Evolutionary conservation across 2,797 vertebrate genomes (phyloP).

Genomic region (Sparidentex hasta): DNA sequence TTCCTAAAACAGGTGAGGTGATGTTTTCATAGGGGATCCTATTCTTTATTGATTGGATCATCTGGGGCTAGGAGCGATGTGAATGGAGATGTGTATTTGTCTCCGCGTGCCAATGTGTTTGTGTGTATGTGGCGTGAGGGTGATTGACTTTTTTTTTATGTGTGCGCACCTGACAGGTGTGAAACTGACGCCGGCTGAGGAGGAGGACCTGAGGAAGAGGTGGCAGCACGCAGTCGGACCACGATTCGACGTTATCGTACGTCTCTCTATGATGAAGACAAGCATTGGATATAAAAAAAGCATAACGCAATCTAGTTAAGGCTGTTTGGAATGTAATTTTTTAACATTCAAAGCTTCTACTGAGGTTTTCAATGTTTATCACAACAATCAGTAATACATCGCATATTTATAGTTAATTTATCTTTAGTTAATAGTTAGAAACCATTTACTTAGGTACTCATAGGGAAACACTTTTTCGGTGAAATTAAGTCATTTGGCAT

Average conservation of each 20-base stretch:
- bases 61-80: conserved; percentile 11
- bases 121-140: neutral
- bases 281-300: neutral
- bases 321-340: too few species aligned
- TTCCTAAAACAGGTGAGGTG: conserved; percentile 24
- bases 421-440: too few species aligned
- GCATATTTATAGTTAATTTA: too few species aligned
- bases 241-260: conserved; percentile 91
- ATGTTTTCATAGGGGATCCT: conserved; percentile 37
- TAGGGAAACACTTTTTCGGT: too few species aligned
- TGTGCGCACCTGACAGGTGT: conserved; percentile 69
- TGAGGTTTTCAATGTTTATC: too few species aligned
- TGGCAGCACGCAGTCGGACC: conserved; percentile 91
- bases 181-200: conserved; percentile 76
- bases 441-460: too few species aligned
- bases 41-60: conserved; percentile 49
- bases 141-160: conserved; percentile 35
- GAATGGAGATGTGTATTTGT: conserved; percentile 4
- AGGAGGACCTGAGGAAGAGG: conserved; percentile 84
- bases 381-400: too few species aligned
- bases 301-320: too few species aligned
- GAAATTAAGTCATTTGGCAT: too few species aligned
- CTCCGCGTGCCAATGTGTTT: neutral
- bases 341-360: too few species aligned
- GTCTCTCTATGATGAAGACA: conserved; percentile 57